Evolutionary conservation across 2,888 invertebrate species (phyloP).

Genomic region (Troides aeacus): DNA sequence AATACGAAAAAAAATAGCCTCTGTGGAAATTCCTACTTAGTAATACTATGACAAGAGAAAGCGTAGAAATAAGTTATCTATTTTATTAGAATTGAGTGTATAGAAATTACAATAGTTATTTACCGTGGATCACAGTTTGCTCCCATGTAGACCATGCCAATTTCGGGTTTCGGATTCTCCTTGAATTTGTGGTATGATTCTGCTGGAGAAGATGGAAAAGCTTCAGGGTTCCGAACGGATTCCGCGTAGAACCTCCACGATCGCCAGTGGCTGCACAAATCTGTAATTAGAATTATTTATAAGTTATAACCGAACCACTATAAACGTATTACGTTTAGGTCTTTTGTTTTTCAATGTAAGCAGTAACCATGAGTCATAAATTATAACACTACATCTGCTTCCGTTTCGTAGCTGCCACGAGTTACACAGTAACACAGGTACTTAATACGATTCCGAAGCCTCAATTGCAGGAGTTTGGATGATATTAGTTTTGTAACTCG

Average conservation of each 20-base stretch:
- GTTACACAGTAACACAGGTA: too few relatives aligned
- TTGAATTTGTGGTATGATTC: conserved; percentile 80
- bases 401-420: too few relatives aligned
- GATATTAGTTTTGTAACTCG: too few relatives aligned
- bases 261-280: conserved; percentile 81
- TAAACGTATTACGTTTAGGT: not conserved
- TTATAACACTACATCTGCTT: too few relatives aligned
- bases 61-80: not conserved
- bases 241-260: conserved; percentile 83
- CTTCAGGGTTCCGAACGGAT: conserved; percentile 71
- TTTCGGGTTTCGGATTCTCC: conserved; percentile 66
- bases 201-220: conserved; percentile 79
- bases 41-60: too few relatives aligned
- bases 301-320: not conserved
- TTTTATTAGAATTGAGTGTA: not conserved
- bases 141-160: conserved; percentile 73
- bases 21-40: too few relatives aligned
- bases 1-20: too few relatives aligned
- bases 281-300: conserved; percentile 47
- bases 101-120: conserved; percentile 9
- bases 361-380: too few relatives aligned
- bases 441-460: too few relatives aligned
- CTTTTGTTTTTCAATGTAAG: too few relatives aligned
- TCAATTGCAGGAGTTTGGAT: too few relatives aligned
- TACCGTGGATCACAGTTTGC: conserved; percentile 67